A percentile compares a stretch with the other conserved stretches of the same genome.
phyloP scores from a whole-genome alignment of 2,888 invertebrate genomes.

The Lacanobia wlatinum region DNA sequence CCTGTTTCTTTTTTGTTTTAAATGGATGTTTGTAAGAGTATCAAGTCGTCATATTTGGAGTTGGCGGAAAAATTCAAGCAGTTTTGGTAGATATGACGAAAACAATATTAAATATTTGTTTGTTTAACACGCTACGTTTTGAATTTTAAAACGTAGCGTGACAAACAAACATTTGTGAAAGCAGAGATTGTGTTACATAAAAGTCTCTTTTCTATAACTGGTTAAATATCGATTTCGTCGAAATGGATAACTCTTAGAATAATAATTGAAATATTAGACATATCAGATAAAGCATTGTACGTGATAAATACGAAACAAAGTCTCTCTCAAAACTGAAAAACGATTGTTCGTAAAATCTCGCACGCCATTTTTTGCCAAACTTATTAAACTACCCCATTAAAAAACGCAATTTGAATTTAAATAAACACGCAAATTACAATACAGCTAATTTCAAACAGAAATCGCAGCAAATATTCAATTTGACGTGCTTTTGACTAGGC shows the following conservation, averaged over 20 bases:
- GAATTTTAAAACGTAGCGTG: no score
- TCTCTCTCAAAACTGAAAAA: neutral
- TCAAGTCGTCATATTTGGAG: neutral
- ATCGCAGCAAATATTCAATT: slow-evolving; percentile 75
- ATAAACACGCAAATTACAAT: slow-evolving; percentile 62
- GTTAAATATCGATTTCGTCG: neutral
- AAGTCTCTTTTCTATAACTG: neutral
- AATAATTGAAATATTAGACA: no score
- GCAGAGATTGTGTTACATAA: neutral
- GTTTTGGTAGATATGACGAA: slow-evolving; percentile 1
- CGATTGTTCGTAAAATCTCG: neutral
- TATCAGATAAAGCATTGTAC: no score
- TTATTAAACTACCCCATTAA: slow-evolving; percentile 2
- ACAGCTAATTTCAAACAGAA: slow-evolving; percentile 74
- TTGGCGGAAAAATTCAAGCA: neutral
- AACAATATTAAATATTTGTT: no score
- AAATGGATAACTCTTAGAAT: neutral
- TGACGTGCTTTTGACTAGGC: slow-evolving; percentile 74
- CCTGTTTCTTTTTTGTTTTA: slow-evolving; percentile 78
- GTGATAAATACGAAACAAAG: no score
- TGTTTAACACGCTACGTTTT: no score
- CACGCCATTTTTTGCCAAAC: neutral
- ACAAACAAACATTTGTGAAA: no score
- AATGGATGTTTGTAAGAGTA: slow-evolving; percentile 36
- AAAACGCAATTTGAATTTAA: slow-evolving; percentile 42